These are phyloP conservation scores for Gallirallus australis DNA, from an alignment of 2,797 vertebrate species.

Conservation along the genomic window DNA sequence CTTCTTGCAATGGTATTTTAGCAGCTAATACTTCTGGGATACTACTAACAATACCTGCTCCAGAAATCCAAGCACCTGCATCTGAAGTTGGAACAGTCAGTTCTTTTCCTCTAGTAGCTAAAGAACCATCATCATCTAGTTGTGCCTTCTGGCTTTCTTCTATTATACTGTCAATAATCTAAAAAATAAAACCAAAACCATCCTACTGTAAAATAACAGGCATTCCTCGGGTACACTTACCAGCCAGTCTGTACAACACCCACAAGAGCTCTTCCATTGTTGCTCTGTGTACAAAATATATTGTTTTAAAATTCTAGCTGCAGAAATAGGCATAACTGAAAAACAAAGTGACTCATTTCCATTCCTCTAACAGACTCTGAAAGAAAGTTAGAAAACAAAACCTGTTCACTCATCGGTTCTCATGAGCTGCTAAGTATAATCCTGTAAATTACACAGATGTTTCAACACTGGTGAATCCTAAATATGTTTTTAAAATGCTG, in stretches of 20 bases:
- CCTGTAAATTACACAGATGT: neutral
- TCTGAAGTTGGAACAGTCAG: constrained; percentile 55
- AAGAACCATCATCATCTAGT: constrained; percentile 80
- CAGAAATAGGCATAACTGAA: neutral
- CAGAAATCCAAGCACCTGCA: constrained; percentile 49
- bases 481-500: neutral
- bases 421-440: neutral
- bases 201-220: neutral
- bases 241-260: neutral
- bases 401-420: neutral
- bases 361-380: neutral
- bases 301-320: neutral
- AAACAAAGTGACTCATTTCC: neutral
- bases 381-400: neutral
- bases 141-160: constrained; percentile 92
- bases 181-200: constrained; percentile 24
- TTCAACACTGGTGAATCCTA: neutral
- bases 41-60: constrained; percentile 52
- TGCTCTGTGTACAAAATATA: neutral
- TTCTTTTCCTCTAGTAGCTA: constrained; percentile 71
- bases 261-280: neutral
- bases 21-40: constrained; percentile 71
- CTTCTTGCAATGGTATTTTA: constrained; percentile 70
- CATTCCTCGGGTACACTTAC: neutral
- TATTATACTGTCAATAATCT: constrained; percentile 98